Evolutionary conservation across 2,113 vertebrate species (phyloP).

Genomic region (Cromileptes altivelis): DNA sequence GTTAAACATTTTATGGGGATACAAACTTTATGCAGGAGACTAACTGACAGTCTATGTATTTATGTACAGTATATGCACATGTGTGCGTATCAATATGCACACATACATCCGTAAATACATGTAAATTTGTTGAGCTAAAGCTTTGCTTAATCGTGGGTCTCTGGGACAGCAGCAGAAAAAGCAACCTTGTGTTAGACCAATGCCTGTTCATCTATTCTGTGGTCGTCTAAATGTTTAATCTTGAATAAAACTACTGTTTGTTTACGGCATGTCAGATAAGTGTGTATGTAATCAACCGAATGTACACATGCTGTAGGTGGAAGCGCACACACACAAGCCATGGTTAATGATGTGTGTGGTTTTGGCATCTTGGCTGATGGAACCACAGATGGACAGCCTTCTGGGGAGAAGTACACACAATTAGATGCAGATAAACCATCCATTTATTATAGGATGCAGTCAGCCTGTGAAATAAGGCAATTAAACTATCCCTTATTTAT

Average conservation of each 20-base stretch:
- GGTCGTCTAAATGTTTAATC: constrained; percentile 78
- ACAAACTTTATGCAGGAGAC: constrained; percentile 52
- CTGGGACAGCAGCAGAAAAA: constrained; percentile 72
- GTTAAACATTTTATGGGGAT: constrained; percentile 33
- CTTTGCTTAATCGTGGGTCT: constrained; percentile 66
- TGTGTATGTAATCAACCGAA: constrained; percentile 47
- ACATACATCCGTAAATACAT: constrained; percentile 38
- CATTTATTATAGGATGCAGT: background rate
- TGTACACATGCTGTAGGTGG: background rate
- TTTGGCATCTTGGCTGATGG: constrained; percentile 22
- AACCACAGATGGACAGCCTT: constrained; percentile 27
- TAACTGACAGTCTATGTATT: constrained; percentile 47
- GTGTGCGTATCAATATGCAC: constrained; percentile 37
- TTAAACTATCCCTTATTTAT: background rate
- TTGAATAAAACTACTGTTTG: constrained; percentile 80
- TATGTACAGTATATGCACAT: constrained; percentile 40
- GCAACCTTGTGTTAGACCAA: constrained; percentile 67
- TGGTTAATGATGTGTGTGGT: constrained; percentile 10
- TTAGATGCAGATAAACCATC: background rate
- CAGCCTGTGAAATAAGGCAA: background rate
- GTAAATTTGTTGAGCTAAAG: constrained; percentile 55
- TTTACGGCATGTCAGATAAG: constrained; percentile 65
- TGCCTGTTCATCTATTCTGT: constrained; percentile 81
- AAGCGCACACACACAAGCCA: background rate
- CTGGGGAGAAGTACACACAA: constrained; percentile 1